A percentile compares a stretch with the other conserved stretches of the same genome.
These are phyloP conservation scores for Andrena cerasifolii DNA, from an alignment of 1,140 invertebrate genomes.

Conservation along the genomic window DNA sequence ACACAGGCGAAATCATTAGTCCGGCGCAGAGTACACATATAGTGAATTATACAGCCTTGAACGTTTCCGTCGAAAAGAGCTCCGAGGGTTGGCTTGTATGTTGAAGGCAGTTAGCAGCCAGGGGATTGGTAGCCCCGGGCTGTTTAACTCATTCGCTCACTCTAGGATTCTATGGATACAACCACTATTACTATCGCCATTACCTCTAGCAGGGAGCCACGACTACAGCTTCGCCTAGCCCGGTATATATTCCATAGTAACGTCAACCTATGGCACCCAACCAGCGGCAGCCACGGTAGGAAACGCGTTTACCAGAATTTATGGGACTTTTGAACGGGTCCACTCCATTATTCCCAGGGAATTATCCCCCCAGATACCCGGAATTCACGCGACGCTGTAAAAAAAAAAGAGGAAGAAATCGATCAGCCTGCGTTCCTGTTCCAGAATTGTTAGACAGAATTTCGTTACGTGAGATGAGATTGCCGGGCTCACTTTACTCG, in stretches of 20 bases:
- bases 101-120: constrained; percentile 70
- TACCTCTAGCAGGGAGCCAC: constrained; percentile 19
- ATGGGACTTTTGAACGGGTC: constrained; percentile 75
- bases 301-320: constrained; percentile 64
- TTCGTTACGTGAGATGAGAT: not conserved
- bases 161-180: constrained; percentile 62
- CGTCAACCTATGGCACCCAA: constrained; percentile 42
- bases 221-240: not conserved
- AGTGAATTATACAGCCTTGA: constrained; percentile 47
- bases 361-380: constrained; percentile 68
- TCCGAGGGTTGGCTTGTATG: constrained; percentile 39
- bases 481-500: not conserved
- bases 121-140: constrained; percentile 71
- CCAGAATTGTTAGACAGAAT: not conserved
- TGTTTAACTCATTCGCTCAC: constrained; percentile 72
- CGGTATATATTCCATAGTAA: constrained; percentile 44
- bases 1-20: constrained; percentile 56
- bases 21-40: constrained; percentile 27
- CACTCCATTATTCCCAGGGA: constrained; percentile 73
- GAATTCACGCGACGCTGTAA: constrained; percentile 23
- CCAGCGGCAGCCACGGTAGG: constrained; percentile 16
- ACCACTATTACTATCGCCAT: constrained; percentile 53
- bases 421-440: not conserved
- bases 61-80: constrained; percentile 44
- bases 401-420: not conserved